These are phyloP conservation scores for Ephestia elutella DNA, from an alignment of 1,140 invertebrate species.

Conservation along the genomic window DNA sequence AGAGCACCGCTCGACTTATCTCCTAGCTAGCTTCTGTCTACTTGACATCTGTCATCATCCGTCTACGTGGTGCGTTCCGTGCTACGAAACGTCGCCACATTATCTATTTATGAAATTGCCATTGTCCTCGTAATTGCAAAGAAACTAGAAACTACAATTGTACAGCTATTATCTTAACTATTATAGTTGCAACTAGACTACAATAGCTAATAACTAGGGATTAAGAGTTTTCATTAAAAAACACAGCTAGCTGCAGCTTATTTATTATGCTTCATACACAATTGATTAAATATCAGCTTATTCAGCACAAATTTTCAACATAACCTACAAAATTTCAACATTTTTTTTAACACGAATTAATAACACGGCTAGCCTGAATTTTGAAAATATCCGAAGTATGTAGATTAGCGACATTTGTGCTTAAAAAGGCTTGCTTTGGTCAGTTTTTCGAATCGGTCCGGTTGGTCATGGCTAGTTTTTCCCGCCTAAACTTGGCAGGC, in stretches of 20 bases:
- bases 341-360: background rate
- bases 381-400: background rate
- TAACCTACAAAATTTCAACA: background rate
- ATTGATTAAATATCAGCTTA: slow-evolving; percentile 5
- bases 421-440: background rate
- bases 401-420: background rate
- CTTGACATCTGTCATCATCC: too few species aligned
- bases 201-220: too few species aligned
- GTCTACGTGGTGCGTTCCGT: too few species aligned
- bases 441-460: background rate
- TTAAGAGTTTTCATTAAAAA: too few species aligned
- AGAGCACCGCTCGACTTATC: too few species aligned
- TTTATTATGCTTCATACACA: slow-evolving; percentile 15
- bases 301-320: slow-evolving; percentile 1
- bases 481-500: slow-evolving; percentile 11
- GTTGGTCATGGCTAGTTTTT: slow-evolving; percentile 1
- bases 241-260: slow-evolving; percentile 12
- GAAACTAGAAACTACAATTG: too few species aligned
- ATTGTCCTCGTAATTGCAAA: too few species aligned
- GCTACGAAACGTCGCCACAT: too few species aligned
- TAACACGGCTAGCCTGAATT: background rate
- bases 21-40: too few species aligned
- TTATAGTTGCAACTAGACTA: too few species aligned
- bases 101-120: too few species aligned
- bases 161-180: too few species aligned